A percentile compares a stretch with the other conserved stretches of the same genome.
phyloP scores from a whole-genome alignment of 37 sponge, comb jelly and placozoan species.

The Amphimedon queenslandica region DNA sequence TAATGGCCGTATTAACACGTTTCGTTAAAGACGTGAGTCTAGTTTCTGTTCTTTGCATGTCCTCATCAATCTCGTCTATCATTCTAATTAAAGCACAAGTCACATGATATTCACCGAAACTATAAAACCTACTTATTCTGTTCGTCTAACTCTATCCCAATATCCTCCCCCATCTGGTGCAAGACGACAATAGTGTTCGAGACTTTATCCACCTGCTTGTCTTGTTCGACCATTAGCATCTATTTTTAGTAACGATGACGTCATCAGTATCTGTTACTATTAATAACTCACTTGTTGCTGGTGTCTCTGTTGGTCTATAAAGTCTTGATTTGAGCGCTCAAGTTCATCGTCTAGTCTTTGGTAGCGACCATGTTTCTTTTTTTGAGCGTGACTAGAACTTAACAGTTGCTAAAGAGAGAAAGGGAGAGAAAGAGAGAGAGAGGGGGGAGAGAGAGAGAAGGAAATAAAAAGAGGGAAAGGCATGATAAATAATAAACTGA shows the following conservation, averaged over 20 bases:
- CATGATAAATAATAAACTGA: too few relatives aligned
- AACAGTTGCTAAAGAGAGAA: slow-evolving; percentile 1
- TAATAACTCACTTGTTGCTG: slow-evolving; percentile 69
- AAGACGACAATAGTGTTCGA: slow-evolving; percentile 58
- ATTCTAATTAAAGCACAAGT: slow-evolving; percentile 62
- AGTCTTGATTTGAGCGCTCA: slow-evolving; percentile 82
- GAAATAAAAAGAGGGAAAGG: background rate
- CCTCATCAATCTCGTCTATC: slow-evolving; percentile 78
- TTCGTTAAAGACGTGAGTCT: slow-evolving; percentile 61
- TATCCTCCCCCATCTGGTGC: slow-evolving; percentile 78
- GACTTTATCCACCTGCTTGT: slow-evolving; percentile 72
- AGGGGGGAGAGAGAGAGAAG: background rate
- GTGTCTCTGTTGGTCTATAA: slow-evolving; percentile 66
- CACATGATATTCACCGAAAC: slow-evolving; percentile 6
- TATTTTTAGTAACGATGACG: slow-evolving; percentile 8
- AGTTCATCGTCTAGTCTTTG: slow-evolving; percentile 75
- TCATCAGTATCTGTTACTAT: background rate
- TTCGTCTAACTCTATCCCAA: slow-evolving; percentile 83
- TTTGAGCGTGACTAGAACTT: slow-evolving; percentile 12
- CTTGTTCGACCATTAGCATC: slow-evolving; percentile 61
- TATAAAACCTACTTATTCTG: slow-evolving; percentile 62
- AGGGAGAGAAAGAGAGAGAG: background rate
- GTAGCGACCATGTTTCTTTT: slow-evolving; percentile 54
- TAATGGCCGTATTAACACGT: slow-evolving; percentile 69
- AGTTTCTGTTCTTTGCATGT: slow-evolving; percentile 76